phyloP scores from a whole-genome alignment of 2,888 invertebrate species.

The Eupithecia subfuscata region DNA sequence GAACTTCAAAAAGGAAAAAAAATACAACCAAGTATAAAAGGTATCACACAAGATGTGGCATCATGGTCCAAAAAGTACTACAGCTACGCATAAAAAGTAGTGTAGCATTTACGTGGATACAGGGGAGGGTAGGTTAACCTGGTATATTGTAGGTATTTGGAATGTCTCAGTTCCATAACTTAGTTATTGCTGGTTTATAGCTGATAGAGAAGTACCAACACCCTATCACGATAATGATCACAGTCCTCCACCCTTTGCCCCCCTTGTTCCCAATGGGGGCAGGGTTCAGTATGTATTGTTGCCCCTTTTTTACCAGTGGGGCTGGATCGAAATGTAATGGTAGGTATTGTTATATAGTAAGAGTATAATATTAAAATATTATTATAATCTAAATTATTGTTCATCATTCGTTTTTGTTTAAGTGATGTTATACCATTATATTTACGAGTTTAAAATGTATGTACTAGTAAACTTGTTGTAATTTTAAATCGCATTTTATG shows the following conservation, averaged over 20 bases:
- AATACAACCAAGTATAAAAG: not conserved
- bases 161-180: not conserved
- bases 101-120: not conserved
- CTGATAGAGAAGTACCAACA: not conserved
- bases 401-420: not conserved
- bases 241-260: too few species aligned
- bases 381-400: not conserved
- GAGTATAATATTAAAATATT: not conserved
- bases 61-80: too few species aligned
- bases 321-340: not conserved
- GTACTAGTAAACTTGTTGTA: constrained; percentile 1
- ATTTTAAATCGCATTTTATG: not conserved
- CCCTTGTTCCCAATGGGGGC: too few species aligned
- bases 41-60: too few species aligned
- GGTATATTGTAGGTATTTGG: not conserved
- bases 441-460: not conserved
- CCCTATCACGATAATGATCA: too few species aligned
- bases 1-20: too few species aligned
- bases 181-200: not conserved
- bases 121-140: not conserved
- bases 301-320: not conserved
- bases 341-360: constrained; percentile 1
- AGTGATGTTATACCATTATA: constrained; percentile 1
- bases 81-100: not conserved
- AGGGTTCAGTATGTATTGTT: too few species aligned